Conservation (phyloP, 2,113 vertebrate genomes). For the Herpetotheres cachinnans region DNA sequence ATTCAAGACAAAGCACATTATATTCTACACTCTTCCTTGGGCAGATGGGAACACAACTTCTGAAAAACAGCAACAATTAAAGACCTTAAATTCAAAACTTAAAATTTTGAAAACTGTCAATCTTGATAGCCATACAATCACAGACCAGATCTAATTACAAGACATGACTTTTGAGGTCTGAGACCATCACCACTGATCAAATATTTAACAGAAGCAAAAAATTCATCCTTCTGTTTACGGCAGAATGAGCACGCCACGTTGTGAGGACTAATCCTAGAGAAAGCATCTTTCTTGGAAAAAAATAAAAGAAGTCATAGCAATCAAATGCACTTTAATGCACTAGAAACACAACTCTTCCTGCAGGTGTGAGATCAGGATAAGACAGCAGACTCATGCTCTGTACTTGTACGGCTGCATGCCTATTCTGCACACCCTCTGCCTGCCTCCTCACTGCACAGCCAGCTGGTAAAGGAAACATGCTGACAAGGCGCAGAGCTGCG, state of each 20-base stretch:
- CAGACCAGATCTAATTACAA: not conserved
- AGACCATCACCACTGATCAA: not conserved
- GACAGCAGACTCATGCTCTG: not conserved
- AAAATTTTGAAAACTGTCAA: not conserved
- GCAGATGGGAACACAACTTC: not conserved
- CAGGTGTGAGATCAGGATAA: not conserved
- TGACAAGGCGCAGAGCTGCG: not conserved
- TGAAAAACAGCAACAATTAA: not conserved
- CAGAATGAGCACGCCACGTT: accelerated
- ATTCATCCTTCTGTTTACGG: not conserved
- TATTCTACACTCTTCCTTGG: not conserved
- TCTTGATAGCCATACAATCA: not conserved
- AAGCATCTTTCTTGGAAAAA: not conserved
- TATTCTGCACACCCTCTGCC: not conserved
- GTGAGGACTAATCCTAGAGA: not conserved
- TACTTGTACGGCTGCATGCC: accelerated
- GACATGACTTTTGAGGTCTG: not conserved
- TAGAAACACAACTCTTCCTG: not conserved
- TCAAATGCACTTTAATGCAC: not conserved
- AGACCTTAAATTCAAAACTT: not conserved
- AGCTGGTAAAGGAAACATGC: not conserved
- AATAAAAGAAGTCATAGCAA: not conserved
- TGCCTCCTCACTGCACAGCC: not conserved
- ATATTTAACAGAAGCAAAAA: not conserved
- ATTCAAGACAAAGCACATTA: not conserved